Evolutionary conservation across 2,797 vertebrate species (phyloP), one percentile per base, ranked within the genome.

Genomic region (Artibeus jamaicensis): DNA sequence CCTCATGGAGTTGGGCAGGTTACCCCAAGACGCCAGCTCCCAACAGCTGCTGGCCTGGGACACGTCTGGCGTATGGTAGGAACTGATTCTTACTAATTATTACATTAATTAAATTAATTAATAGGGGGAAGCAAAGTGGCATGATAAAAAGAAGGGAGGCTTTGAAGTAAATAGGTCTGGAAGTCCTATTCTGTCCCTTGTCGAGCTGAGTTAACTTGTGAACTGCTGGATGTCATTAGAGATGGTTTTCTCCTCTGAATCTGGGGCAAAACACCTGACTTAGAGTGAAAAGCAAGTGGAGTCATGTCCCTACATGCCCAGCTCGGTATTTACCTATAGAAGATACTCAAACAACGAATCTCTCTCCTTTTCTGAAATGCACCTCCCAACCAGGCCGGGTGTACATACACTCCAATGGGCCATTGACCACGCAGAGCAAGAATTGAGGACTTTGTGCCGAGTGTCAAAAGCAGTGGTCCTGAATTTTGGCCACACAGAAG

Each of bases 211-310:
- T 42, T 24, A 81, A 59, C 46, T 73, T 34, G 22, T 3, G 59
- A 86, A 48, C 6, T 55, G 39, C 9, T 86, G 42, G 59, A 42
- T 67, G 22, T 34, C 57, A 37, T 46, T 53, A 90, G 26, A 3
- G 18, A 74, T 57, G 22, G 48, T 86, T 93, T 81, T 71, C 37
- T 83, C n/a, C 26, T 89, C 83, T 42, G 73, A 93, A 95, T 82
- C 2, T 6, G 62, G n/a, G 53, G 9, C 9, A 39, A 84, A 81
- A 29, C 22, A 46, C 32, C 34, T 82, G 50, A 79, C 15, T 86
- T 29, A 6, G 11, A 65, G 42, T 74, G 24, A 94, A 46, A 34
- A 86, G 84, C 62, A 70, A 74, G 76, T 67, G 44, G 11, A 82
- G 92, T 19, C 26, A 34, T 42, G 9, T 42, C n/a, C 46, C 59